Conservation (phyloP, 1,140 invertebrate genomes). For the Phthorimaea operculella region DNA sequence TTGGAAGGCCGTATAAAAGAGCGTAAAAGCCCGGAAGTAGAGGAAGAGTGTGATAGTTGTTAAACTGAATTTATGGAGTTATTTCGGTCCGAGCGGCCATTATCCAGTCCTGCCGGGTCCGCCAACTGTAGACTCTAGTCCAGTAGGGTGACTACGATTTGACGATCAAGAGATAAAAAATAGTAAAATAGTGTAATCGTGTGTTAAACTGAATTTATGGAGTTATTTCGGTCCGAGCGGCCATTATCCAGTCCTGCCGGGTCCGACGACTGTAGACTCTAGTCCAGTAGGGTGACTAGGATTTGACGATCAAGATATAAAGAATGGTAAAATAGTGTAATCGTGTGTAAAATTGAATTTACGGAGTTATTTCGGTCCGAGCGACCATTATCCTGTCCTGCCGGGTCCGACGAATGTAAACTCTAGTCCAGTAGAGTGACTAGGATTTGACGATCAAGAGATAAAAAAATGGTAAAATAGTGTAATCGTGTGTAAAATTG, state of each 20-base stretch:
- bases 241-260: constrained; percentile 33
- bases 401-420: constrained; percentile 13
- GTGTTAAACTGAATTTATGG: constrained; percentile 40
- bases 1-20: too few relatives aligned
- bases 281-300: too few relatives aligned
- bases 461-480: too few relatives aligned
- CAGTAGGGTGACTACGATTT: too few relatives aligned
- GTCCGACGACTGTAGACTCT: constrained; percentile 10
- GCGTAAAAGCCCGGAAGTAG: too few relatives aligned
- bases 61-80: constrained; percentile 45
- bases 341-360: constrained; percentile 39
- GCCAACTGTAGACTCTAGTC: constrained; percentile 5
- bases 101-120: constrained; percentile 27
- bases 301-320: too few relatives aligned
- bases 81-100: constrained; percentile 34
- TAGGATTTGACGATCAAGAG: too few relatives aligned
- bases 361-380: constrained; percentile 36
- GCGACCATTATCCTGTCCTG: constrained; percentile 34
- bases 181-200: constrained; percentile 10
- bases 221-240: constrained; percentile 34
- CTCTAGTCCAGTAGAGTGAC: not conserved
- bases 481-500: constrained; percentile 28
- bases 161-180: too few relatives aligned
- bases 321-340: not conserved
- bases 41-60: constrained; percentile 16